Conservation (phyloP, 1,140 invertebrate species). For the Zophobas morio region DNA sequence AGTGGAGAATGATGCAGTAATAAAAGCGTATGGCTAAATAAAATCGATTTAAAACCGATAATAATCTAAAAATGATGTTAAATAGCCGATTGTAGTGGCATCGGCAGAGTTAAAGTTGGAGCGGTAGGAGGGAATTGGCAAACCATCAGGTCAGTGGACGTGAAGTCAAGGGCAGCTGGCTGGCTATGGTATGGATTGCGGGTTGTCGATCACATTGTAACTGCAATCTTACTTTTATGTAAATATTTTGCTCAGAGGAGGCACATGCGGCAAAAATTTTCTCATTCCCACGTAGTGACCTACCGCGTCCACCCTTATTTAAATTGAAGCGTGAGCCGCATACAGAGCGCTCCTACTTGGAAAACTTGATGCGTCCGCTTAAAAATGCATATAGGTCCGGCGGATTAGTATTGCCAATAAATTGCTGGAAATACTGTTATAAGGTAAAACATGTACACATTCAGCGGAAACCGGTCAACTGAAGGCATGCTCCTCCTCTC, state of each 20-base stretch:
- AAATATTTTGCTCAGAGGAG: conserved; percentile 15
- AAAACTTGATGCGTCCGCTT: conserved; percentile 9
- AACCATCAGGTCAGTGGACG: conserved; percentile 64
- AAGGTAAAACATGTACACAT: conserved; percentile 17
- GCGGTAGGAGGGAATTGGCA: conserved; percentile 58
- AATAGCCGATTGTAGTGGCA: conserved; percentile 46
- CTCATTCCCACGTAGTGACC: not conserved
- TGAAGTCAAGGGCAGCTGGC: conserved; percentile 62
- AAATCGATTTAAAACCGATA: conserved; percentile 46
- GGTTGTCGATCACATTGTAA: conserved; percentile 56
- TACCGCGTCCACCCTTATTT: not conserved
- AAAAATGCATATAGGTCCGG: conserved; percentile 35
- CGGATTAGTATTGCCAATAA: conserved; percentile 27
- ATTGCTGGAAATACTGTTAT: conserved; percentile 31
- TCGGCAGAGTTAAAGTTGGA: conserved; percentile 41
- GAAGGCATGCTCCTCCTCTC: conserved; percentile 13
- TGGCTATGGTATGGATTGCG: conserved; percentile 58
- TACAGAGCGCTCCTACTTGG: not conserved
- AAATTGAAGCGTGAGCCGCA: not conserved
- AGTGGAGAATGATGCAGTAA: conserved; percentile 31
- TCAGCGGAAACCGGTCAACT: conserved; percentile 25
- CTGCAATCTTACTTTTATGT: conserved; percentile 44
- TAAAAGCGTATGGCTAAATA: conserved; percentile 11
- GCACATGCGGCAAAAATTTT: conserved; percentile 1
- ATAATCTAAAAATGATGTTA: conserved; percentile 48